These are phyloP conservation scores for Drosophila anomelani DNA, from an alignment of 2,888 invertebrate species.

Conservation along the genomic window DNA sequence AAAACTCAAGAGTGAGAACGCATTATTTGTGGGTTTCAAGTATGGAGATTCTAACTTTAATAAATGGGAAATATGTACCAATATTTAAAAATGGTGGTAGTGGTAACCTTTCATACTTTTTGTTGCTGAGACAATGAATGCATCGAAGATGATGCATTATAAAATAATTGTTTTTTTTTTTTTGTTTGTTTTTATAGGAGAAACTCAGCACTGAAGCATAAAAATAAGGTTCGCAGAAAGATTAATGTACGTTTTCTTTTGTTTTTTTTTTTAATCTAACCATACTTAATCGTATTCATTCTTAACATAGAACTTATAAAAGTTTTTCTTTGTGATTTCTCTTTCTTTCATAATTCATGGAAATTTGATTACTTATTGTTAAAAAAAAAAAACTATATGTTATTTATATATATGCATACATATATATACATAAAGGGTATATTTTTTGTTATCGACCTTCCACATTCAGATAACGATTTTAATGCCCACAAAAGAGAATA, in stretches of 20 bases:
- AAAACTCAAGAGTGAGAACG: slow-evolving; percentile 62
- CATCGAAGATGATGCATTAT: slow-evolving; percentile 27
- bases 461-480: slow-evolving; percentile 8
- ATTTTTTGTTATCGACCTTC: slow-evolving; percentile 12
- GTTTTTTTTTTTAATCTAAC: slow-evolving; percentile 70
- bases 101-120: slow-evolving; percentile 34
- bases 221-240: slow-evolving; percentile 75
- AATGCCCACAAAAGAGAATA: slow-evolving; percentile 6
- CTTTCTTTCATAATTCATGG: slow-evolving; percentile 80
- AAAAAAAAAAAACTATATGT: slow-evolving; percentile 64
- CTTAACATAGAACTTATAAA: slow-evolving; percentile 75
- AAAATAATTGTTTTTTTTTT: slow-evolving; percentile 21
- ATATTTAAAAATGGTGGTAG: slow-evolving; percentile 42
- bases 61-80: slow-evolving; percentile 63
- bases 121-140: slow-evolving; percentile 37
- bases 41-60: slow-evolving; percentile 75
- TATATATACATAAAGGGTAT: slow-evolving; percentile 38
- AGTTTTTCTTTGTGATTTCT: slow-evolving; percentile 79
- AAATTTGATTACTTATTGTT: slow-evolving; percentile 76
- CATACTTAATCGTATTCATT: slow-evolving; percentile 59
- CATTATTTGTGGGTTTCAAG: slow-evolving; percentile 64
- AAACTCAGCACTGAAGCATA: slow-evolving; percentile 79
- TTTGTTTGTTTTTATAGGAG: slow-evolving; percentile 50
- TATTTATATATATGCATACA: slow-evolving; percentile 53
- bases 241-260: slow-evolving; percentile 47